Evolutionary conservation across 2,797 vertebrate species (phyloP).

Genomic region (Cichlasoma orientale): DNA sequence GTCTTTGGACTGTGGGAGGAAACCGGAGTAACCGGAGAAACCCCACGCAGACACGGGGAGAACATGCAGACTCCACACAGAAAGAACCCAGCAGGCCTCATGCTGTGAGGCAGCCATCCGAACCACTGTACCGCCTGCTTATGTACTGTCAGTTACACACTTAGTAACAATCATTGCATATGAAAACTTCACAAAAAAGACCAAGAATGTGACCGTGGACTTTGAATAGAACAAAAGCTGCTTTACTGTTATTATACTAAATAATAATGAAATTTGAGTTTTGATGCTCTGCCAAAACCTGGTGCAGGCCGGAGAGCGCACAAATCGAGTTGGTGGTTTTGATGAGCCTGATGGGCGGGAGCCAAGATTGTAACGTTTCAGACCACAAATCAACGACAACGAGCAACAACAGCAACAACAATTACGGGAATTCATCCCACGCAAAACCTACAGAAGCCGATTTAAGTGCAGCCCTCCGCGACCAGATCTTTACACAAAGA

Average conservation of each 20-base stretch:
- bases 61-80: background rate
- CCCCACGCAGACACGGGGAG: background rate
- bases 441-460: background rate
- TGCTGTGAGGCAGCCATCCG: background rate
- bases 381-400: no score
- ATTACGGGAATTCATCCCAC: background rate
- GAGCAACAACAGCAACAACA: background rate
- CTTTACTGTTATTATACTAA: no score
- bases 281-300: background rate
- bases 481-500: background rate
- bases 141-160: background rate
- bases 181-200: background rate
- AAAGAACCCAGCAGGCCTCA: background rate
- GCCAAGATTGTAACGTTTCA: no score
- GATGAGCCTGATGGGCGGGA: background rate
- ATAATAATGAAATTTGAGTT: no score
- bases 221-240: background rate
- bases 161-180: no score
- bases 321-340: background rate
- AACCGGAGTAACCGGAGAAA: background rate
- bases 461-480: background rate
- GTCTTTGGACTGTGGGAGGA: background rate
- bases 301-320: no score
- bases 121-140: background rate
- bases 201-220: background rate